phyloP scores from a whole-genome alignment of 2,888 invertebrate genomes.

The Drosophila mayaguana region DNA sequence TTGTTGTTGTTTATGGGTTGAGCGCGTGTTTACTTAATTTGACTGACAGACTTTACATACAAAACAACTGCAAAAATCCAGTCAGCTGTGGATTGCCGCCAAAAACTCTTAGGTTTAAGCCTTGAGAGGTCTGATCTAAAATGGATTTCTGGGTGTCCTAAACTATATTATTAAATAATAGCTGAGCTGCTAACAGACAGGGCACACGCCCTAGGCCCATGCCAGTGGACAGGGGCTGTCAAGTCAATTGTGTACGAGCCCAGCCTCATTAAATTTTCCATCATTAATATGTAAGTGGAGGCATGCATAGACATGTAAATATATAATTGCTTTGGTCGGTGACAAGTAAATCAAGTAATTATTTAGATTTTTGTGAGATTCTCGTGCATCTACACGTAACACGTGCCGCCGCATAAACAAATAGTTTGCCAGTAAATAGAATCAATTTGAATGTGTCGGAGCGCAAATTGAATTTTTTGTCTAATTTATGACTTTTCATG shows the following conservation, averaged over 20 bases:
- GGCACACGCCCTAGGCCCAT: conserved; percentile 38
- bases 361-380: conserved; percentile 47
- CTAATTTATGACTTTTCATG: not conserved
- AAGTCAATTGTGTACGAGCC: conserved; percentile 42
- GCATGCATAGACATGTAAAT: conserved; percentile 50
- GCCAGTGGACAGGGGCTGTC: conserved; percentile 48
- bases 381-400: conserved; percentile 28
- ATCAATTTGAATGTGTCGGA: conserved; percentile 13
- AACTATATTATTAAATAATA: not conserved
- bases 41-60: conserved; percentile 20
- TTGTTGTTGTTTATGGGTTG: conserved; percentile 5
- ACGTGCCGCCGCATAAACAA: conserved; percentile 27
- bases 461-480: conserved; percentile 29
- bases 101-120: no score
- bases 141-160: not conserved
- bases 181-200: conserved; percentile 3
- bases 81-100: not conserved
- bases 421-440: conserved; percentile 1
- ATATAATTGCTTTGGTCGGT: conserved; percentile 60
- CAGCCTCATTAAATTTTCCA: conserved; percentile 22
- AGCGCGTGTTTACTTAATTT: conserved; percentile 40
- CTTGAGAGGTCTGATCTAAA: no score
- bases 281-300: conserved; percentile 45
- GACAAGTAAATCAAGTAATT: conserved; percentile 69
- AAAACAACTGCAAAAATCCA: conserved; percentile 5